Conservation (phyloP, 2,113 vertebrate genomes). For the Catharus minimus region DNA sequence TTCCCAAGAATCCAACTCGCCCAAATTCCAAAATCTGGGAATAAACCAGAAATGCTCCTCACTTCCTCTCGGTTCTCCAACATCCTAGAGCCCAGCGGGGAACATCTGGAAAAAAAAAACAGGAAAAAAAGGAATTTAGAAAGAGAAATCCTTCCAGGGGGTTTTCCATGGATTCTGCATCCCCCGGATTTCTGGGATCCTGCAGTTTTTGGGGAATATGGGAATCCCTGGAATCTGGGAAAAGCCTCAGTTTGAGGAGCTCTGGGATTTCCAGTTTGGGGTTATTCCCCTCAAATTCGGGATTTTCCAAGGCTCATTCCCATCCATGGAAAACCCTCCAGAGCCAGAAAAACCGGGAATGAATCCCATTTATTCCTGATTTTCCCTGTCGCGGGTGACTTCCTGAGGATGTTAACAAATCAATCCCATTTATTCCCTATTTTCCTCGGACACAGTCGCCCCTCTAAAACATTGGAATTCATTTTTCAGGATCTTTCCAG, state of each 20-base stretch:
- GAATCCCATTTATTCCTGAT: background rate
- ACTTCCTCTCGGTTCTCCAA: constrained; percentile 86
- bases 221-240: background rate
- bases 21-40: background rate
- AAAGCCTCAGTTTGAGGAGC: background rate
- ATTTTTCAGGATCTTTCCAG: background rate
- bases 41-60: constrained; percentile 37
- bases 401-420: too few relatives aligned
- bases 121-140: background rate
- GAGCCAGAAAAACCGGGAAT: background rate
- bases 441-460: background rate
- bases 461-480: rapidly evolving
- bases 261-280: background rate
- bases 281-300: background rate
- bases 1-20: background rate
- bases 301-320: background rate
- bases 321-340: background rate
- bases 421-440: background rate
- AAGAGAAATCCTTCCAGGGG: background rate
- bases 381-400: background rate
- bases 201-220: background rate
- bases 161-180: rapidly evolving
- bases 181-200: background rate
- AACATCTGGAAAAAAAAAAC: constrained; percentile 48
- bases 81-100: constrained; percentile 79